Base-by-base conservation (phyloP, 2,113 vertebrate species). In the Lathamus discolor region DNA sequence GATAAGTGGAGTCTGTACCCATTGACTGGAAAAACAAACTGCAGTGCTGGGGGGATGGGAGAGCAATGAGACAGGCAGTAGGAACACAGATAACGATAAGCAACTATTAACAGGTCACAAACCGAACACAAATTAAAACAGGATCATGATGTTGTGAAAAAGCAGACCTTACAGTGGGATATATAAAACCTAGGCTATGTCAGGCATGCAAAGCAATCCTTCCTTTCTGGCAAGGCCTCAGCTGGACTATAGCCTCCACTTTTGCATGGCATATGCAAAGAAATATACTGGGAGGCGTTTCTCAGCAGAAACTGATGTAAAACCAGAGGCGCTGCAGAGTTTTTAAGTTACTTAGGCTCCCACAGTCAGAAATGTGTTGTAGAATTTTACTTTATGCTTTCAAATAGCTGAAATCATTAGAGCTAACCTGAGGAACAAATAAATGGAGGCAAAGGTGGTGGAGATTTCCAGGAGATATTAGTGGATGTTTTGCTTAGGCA, bases 21-120 rank as follows among this genome's bases (percentile, higher is more conserved):
- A 23, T 2, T 86, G 48, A 57, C 39, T 35, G 69, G 70, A 69
- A 44, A 55, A 64, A 73, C 23, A 2, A 83, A 69, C 11, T 73
- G 7, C 39, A 15, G 7, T 66, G 33, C 35, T 74, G 3, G 17
- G 22, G 13, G 13, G 10, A 9, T 1, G 2, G 1, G 23, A 4
- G 8, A 4, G 5, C 25, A 44, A 11, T 14, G 18, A 86, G 57
- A 37, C 6, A n/a, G 39, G 12, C 43, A 89, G 39, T 28, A 80
- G 43, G 24, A 49, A 28, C 14, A 22, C 25, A 69, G 28, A 43
- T 33, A 74, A 80, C 4, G 15, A 27, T 78, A 1, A 5, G 20
- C 28, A 59, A 28, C 49, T 93, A 85, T 77, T 37, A 73, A 27
- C 18, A 84, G 18, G 49, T 43, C 20, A 78, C 31, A 81, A 28